phyloP scores from a whole-genome alignment of 2,797 vertebrate species.

The Tenualosa ilisha region DNA sequence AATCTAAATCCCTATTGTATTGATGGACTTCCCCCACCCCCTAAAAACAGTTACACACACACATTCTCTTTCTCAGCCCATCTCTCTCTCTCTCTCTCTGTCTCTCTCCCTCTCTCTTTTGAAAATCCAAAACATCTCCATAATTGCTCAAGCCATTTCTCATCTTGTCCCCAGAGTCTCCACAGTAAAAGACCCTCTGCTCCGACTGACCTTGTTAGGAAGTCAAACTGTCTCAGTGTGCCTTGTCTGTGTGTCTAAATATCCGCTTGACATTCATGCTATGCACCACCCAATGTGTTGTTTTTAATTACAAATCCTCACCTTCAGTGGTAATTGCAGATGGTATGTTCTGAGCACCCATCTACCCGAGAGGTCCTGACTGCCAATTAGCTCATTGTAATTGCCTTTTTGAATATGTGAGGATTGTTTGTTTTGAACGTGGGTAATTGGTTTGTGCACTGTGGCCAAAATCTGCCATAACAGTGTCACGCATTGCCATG shows the following conservation, averaged over 20 bases:
- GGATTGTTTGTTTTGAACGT: constrained; percentile 15
- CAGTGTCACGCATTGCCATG: neutral
- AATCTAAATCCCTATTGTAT: too few species aligned
- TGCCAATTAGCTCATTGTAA: constrained; percentile 39
- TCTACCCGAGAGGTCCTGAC: neutral
- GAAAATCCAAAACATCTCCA: neutral
- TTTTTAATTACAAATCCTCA: constrained; percentile 28
- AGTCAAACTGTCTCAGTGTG: neutral
- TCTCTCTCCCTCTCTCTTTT: too few species aligned
- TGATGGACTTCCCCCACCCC: too few species aligned
- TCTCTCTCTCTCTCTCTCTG: neutral
- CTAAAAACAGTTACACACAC: too few species aligned
- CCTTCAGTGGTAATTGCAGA: constrained; percentile 38
- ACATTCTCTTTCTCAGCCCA: neutral
- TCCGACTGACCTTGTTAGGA: neutral
- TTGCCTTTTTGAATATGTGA: constrained; percentile 26
- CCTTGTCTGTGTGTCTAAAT: neutral
- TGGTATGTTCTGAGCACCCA: constrained; percentile 26
- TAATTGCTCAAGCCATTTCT: neutral
- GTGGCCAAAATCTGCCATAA: neutral
- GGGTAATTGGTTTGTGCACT: neutral
- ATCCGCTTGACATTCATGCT: neutral
- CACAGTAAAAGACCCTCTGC: neutral
- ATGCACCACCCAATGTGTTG: neutral
- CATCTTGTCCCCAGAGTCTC: neutral